Percentiles rank a stretch among this genome's conserved stretches.
These are phyloP conservation scores for Apteryx owenii DNA, from an alignment of 2,113 vertebrate species.

Conservation along the genomic window DNA sequence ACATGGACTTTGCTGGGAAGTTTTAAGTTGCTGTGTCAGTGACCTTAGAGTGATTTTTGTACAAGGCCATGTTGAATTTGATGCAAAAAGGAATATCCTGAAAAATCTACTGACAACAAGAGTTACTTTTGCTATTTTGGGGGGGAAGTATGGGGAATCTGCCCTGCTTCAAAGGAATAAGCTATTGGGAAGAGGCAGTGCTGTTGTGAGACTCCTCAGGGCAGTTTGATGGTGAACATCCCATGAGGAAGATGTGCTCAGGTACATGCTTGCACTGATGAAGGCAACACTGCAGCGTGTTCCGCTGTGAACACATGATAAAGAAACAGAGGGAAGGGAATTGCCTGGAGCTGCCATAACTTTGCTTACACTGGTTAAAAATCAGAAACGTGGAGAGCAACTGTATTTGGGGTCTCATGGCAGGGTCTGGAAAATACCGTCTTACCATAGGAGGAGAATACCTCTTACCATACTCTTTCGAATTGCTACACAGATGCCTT, in stretches of 20 bases:
- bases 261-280: accelerated
- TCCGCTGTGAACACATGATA: accelerated
- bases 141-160: not conserved
- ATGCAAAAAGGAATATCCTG: not conserved
- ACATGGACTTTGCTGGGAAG: not conserved
- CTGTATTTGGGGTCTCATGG: not conserved
- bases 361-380: not conserved
- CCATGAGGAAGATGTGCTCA: not conserved
- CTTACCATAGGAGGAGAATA: too few species aligned
- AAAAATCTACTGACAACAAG: not conserved
- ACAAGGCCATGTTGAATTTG: not conserved
- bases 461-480: not conserved
- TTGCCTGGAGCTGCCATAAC: not conserved
- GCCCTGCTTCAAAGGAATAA: not conserved
- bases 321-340: not conserved
- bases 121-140: not conserved
- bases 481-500: not conserved
- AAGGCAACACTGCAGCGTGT: accelerated
- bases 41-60: not conserved
- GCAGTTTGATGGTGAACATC: not conserved
- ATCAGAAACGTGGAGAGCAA: not conserved
- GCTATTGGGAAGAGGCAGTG: not conserved
- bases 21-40: accelerated
- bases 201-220: not conserved
- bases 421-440: not conserved